Evolutionary conservation across 2,113 vertebrate genomes (phyloP).

Genomic region (Gyps fulvus): DNA sequence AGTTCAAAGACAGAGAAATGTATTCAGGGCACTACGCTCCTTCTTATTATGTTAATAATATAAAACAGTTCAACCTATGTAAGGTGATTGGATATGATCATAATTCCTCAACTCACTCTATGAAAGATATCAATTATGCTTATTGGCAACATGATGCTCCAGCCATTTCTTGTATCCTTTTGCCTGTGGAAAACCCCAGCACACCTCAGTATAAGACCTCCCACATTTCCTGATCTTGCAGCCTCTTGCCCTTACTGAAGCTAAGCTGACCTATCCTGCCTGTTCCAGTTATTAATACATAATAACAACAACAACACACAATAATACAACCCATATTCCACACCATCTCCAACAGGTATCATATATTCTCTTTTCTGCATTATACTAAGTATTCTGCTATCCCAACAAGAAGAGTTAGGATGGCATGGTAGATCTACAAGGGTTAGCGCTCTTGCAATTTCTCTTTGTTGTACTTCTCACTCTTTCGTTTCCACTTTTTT

Average conservation of each 20-base stretch:
- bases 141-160: neutral
- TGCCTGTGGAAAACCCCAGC: neutral
- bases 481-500: neutral
- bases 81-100: neutral
- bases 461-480: neutral
- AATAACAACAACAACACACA: neutral
- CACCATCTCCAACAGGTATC: neutral
- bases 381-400: neutral
- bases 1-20: no score
- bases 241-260: neutral
- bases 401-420: neutral
- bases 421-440: neutral
- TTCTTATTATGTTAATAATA: neutral
- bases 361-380: neutral
- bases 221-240: neutral
- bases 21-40: neutral
- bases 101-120: neutral
- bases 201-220: neutral
- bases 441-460: neutral
- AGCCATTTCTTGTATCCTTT: neutral
- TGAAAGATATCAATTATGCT: neutral
- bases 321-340: neutral
- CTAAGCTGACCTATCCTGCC: neutral
- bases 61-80: neutral
- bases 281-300: neutral